A percentile compares a stretch with the other conserved stretches of the same genome.
These are phyloP conservation scores for Micromussa lordhowensis DNA, from an alignment of 92 coral and sea anemone species.

Conservation along the genomic window DNA sequence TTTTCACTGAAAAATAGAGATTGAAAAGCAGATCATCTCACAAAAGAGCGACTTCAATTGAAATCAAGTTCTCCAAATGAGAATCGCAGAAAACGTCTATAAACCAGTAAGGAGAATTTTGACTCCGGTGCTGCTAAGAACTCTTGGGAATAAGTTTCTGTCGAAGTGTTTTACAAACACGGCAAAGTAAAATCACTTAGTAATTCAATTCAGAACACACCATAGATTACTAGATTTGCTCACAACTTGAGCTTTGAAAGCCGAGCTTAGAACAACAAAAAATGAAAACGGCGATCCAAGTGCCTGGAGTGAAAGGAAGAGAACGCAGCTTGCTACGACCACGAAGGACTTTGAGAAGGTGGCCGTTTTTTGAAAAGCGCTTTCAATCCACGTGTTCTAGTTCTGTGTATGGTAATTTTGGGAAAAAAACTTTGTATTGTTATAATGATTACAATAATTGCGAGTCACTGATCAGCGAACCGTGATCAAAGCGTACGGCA, in stretches of 20 bases:
- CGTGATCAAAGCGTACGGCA: background rate
- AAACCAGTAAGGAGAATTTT: background rate
- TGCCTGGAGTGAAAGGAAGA: no score
- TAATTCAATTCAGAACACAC: background rate
- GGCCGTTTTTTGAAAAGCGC: background rate
- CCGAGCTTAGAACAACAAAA: no score
- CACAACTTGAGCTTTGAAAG: no score
- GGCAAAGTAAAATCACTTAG: background rate
- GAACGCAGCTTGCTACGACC: no score
- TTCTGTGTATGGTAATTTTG: background rate
- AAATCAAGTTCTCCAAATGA: background rate
- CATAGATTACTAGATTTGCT: background rate
- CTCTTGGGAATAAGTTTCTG: background rate
- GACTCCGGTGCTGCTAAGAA: background rate
- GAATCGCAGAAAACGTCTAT: background rate
- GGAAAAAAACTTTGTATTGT: background rate
- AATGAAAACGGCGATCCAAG: no score
- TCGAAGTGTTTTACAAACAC: background rate
- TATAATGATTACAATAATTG: background rate
- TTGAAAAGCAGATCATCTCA: background rate
- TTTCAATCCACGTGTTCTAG: constrained; percentile 5
- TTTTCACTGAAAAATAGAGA: background rate
- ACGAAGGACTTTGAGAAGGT: no score
- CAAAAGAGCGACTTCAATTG: background rate
- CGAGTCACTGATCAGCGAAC: background rate